phyloP scores from a whole-genome alignment of 2,888 invertebrate species.

The Drosophila melanocephala region DNA sequence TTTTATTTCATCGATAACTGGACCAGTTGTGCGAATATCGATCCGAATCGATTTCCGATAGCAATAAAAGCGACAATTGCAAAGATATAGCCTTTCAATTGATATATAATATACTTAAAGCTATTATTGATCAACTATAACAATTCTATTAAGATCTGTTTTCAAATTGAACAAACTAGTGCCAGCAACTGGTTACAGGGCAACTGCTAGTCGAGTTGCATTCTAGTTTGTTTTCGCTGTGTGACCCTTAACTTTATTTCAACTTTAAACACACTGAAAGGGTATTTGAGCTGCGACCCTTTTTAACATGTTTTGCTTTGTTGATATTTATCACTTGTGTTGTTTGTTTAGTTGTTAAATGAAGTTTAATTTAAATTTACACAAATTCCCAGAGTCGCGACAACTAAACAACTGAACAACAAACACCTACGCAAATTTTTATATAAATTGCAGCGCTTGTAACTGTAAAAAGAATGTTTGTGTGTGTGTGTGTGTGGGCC shows the following conservation, averaged over 20 bases:
- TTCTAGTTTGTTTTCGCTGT: neutral
- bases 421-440: conserved; percentile 74
- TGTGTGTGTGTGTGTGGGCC: conserved; percentile 3
- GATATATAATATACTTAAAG: no score
- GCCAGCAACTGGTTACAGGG: neutral
- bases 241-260: neutral
- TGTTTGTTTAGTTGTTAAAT: conserved; percentile 62
- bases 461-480: neutral
- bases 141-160: neutral
- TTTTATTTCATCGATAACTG: no score
- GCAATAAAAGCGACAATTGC: neutral
- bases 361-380: conserved; percentile 66
- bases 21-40: no score
- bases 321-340: conserved; percentile 12
- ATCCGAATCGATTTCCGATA: no score
- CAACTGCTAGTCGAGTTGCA: neutral
- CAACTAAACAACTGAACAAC: conserved; percentile 32
- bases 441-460: conserved; percentile 38
- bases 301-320: neutral
- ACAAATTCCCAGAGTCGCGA: conserved; percentile 45
- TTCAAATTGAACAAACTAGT: neutral
- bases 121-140: neutral
- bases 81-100: no score
- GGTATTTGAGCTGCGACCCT: conserved; percentile 8
- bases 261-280: neutral